phyloP scores from a whole-genome alignment of 2,113 vertebrate species.

The Urocynchramus pylzowi region DNA sequence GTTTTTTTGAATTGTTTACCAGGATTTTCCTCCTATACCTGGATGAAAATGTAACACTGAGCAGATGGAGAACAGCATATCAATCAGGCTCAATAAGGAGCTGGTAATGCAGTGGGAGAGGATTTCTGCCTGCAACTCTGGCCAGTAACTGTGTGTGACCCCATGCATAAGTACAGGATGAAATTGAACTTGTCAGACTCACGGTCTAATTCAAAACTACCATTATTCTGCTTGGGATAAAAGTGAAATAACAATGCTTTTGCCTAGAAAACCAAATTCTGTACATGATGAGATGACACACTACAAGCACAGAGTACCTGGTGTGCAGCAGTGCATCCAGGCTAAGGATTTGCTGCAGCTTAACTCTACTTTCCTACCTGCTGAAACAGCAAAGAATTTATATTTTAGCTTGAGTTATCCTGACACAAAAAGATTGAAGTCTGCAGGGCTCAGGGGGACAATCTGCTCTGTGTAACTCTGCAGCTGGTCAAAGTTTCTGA shows the following conservation, averaged over 20 bases:
- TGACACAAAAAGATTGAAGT: not conserved
- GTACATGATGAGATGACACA: not conserved
- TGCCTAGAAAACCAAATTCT: not conserved
- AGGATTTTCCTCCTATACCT: not conserved
- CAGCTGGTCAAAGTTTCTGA: not conserved
- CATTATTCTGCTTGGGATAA: not conserved
- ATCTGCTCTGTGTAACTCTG: not conserved
- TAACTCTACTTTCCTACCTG: not conserved
- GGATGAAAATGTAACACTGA: not conserved
- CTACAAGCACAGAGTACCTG: not conserved
- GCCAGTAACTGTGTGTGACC: not conserved
- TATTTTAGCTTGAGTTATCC: not conserved
- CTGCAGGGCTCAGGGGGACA: not conserved
- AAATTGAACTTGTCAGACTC: not conserved
- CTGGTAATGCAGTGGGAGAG: not conserved
- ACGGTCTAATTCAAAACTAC: not conserved
- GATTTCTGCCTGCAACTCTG: not conserved
- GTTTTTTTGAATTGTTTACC: not conserved
- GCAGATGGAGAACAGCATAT: constrained; percentile 15
- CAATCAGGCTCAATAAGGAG: not conserved
- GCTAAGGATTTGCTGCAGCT: not conserved
- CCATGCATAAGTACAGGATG: not conserved
- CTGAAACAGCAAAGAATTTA: not conserved
- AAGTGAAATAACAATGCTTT: not conserved
- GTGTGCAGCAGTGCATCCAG: not conserved